Conservation (phyloP, 2,888 invertebrate genomes). For the Girardia tigrina region DNA sequence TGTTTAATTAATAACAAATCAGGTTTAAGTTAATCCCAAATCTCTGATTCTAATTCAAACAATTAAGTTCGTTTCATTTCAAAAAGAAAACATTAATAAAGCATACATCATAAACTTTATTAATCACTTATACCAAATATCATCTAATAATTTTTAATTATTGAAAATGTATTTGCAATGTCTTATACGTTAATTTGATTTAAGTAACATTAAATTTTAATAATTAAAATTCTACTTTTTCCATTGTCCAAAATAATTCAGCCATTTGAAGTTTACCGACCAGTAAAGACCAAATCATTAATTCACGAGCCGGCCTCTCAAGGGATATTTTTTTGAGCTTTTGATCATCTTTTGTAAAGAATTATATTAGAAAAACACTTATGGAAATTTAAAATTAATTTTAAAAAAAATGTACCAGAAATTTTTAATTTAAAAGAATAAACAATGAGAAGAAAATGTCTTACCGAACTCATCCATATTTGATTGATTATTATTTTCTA, state of each 20-base stretch:
- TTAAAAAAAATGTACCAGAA: not conserved
- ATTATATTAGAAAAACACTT: not conserved
- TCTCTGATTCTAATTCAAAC: too few species aligned
- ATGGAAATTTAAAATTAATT: not conserved
- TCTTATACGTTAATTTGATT: too few species aligned
- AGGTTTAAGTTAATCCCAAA: too few species aligned
- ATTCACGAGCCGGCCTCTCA: slow-evolving; percentile 38
- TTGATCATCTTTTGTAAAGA: slow-evolving; percentile 10
- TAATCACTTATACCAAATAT: too few species aligned
- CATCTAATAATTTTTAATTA: too few species aligned
- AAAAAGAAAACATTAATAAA: too few species aligned
- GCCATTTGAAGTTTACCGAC: slow-evolving; percentile 45
- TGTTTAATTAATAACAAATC: too few species aligned
- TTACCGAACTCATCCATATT: not conserved
- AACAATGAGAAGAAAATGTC: not conserved
- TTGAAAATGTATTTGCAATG: too few species aligned
- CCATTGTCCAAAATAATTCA: slow-evolving; percentile 48
- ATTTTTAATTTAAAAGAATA: not conserved
- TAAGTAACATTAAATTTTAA: too few species aligned
- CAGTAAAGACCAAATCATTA: slow-evolving; percentile 47
- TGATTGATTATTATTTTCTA: not conserved
- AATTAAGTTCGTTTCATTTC: too few species aligned
- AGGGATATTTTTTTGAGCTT: slow-evolving; percentile 1
- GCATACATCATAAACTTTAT: too few species aligned
- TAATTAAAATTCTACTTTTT: slow-evolving; percentile 42